Evolutionary conservation across 2,888 invertebrate genomes (phyloP), one percentile per base, ranked within the genome.

Genomic region (Diarsia rubi): DNA sequence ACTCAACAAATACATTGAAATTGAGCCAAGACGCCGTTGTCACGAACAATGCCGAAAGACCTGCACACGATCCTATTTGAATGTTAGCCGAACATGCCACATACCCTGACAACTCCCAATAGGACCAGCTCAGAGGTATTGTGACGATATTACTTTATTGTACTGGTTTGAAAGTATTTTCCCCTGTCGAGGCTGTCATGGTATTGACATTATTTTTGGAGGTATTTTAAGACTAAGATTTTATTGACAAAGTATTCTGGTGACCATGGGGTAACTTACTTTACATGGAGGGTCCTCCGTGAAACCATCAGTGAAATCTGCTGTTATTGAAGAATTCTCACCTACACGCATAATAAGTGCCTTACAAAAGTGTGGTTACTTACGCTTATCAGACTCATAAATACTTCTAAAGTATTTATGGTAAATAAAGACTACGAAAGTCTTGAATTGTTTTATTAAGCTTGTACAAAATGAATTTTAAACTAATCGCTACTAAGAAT

Each of bases 61-160:
- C 62, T 73, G 74, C 62, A 75, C 77, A 78, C 78, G 70, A 69
- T 79, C 73, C 65, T 77, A 60, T 70, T 81, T 85, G 73, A 86
- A 86, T 88, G 81, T 76, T 69, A 42, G 57, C 24, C 27, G 72
- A 86, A 83, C 86, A 86, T 88, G 86, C 86, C 71, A 86, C 73
- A 78, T 88, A 83, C 65, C 86, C 88, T 86, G 88, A 88, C 79
- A 78, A 78, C 57, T 63, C 65, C 67, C 86, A 78, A 79, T 87
- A 78, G 86, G 71, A 83, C 54, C 75, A 70, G 71, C 73, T 73
- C 68, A 45, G 64, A 73, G 70, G 73, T 81, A 84, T 75, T 71
- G 76, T 66, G 69, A 83, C 73, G 47, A 64, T 37, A 69, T 80
- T 84, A 80, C 72, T 64, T 83, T 62, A 76, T 70, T 81, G 66